Evolutionary conservation across 2,888 invertebrate genomes (phyloP).

Genomic region (Thereva unica): DNA sequence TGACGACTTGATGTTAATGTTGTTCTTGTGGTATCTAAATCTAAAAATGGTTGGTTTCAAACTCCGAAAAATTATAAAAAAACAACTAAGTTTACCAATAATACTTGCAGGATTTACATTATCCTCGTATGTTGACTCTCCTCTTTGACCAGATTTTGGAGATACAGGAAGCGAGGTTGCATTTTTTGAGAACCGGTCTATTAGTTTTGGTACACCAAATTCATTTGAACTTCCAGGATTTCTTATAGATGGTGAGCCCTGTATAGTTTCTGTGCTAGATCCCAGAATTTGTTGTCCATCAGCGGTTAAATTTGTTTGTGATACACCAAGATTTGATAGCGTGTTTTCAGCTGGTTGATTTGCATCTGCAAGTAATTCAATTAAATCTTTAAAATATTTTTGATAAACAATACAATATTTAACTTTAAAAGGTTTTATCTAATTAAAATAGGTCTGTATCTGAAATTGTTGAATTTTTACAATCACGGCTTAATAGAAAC

Average conservation of each 20-base stretch:
- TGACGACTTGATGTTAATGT: slow-evolving; percentile 57
- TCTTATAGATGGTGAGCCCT: slow-evolving; percentile 42
- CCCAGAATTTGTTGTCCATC: slow-evolving; percentile 44
- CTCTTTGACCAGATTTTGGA: slow-evolving; percentile 35
- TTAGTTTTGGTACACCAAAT: slow-evolving; percentile 31
- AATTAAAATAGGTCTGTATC: too few species aligned
- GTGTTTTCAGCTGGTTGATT: slow-evolving; percentile 26
- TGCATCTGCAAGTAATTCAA: slow-evolving; percentile 16
- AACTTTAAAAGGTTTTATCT: too few species aligned
- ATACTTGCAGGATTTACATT: slow-evolving; percentile 22
- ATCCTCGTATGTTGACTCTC: slow-evolving; percentile 32
- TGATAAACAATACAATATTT: background rate
- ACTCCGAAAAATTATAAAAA: background rate
- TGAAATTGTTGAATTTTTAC: too few species aligned
- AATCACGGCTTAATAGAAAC: too few species aligned
- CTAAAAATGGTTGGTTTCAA: slow-evolving; percentile 10
- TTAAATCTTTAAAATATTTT: background rate
- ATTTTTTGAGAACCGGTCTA: slow-evolving; percentile 40
- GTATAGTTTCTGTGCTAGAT: slow-evolving; percentile 41
- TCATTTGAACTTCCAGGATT: slow-evolving; percentile 37
- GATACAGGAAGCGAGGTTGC: slow-evolving; percentile 32
- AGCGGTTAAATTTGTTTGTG: slow-evolving; percentile 45
- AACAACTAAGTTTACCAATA: slow-evolving; percentile 8
- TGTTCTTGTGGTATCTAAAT: slow-evolving; percentile 40
- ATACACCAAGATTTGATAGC: slow-evolving; percentile 18